Evolutionary conservation across 2,113 vertebrate genomes (phyloP).

Genomic region (Nerophis ophidion): DNA sequence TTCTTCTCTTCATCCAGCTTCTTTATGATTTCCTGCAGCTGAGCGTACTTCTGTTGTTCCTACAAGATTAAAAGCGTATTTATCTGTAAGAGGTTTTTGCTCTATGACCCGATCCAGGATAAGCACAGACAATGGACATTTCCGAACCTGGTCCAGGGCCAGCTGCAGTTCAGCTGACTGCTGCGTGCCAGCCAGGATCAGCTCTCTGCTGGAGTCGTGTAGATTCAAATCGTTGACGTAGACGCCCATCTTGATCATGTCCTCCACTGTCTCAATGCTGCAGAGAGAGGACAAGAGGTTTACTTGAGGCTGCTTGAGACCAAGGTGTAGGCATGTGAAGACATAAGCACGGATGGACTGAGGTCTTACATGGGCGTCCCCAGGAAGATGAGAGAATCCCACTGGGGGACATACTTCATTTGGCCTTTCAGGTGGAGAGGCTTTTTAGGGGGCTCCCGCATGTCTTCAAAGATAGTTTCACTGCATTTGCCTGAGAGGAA

Average conservation of each 20-base stretch:
- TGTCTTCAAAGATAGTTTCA: slow-evolving; percentile 74
- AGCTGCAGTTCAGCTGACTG: slow-evolving; percentile 74
- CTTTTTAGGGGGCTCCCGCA: slow-evolving; percentile 70
- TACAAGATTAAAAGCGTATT: slow-evolving; percentile 27
- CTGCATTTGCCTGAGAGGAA: slow-evolving; percentile 63
- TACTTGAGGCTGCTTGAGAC: neutral
- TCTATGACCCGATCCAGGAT: neutral
- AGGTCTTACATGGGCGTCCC: slow-evolving; percentile 71
- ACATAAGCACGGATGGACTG: neutral
- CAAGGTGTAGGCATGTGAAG: neutral
- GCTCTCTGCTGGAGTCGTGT: slow-evolving; percentile 73
- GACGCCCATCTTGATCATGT: slow-evolving; percentile 76
- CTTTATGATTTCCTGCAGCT: slow-evolving; percentile 72
- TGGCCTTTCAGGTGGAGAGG: slow-evolving; percentile 74
- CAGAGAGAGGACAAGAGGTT: neutral
- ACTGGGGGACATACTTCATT: slow-evolving; percentile 74
- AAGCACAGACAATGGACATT: neutral
- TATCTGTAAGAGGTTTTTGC: neutral
- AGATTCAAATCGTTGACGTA: slow-evolving; percentile 73
- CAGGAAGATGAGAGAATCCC: slow-evolving; percentile 75
- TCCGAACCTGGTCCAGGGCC: slow-evolving; percentile 68
- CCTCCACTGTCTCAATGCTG: slow-evolving; percentile 72
- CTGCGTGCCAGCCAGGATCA: slow-evolving; percentile 71
- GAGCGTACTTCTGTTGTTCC: slow-evolving; percentile 73
- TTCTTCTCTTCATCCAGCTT: slow-evolving; percentile 75